phyloP scores from a whole-genome alignment of 2,797 vertebrate genomes.

The Sebastes nivosus region DNA sequence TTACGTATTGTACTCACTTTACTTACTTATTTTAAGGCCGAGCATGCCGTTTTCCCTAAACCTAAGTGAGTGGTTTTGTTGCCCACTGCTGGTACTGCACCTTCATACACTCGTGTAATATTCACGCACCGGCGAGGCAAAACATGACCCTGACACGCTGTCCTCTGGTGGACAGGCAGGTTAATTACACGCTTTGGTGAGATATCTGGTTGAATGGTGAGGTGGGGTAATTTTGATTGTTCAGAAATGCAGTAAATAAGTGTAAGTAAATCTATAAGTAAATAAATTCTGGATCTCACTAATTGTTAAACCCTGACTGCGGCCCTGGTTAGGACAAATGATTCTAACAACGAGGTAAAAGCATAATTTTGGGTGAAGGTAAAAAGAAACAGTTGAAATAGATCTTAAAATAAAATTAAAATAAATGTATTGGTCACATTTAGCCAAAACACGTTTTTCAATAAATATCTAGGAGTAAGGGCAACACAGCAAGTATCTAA shows the following conservation, averaged over 20 bases:
- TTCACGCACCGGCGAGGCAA: neutral
- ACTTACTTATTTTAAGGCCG: no score
- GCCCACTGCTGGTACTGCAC: no score
- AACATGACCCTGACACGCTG: neutral
- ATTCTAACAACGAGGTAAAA: rapidly evolving
- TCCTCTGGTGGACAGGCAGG: no score
- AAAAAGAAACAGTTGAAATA: neutral
- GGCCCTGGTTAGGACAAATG: neutral
- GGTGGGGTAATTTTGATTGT: no score
- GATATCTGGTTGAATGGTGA: no score
- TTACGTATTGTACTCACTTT: rapidly evolving
- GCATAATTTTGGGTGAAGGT: neutral
- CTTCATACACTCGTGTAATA: neutral
- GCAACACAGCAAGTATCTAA: neutral
- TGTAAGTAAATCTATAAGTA: no score
- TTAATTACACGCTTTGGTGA: neutral
- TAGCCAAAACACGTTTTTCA: neutral
- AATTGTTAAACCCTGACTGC: neutral
- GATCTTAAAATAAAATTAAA: neutral
- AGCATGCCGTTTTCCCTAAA: rapidly evolving
- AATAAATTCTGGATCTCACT: no score
- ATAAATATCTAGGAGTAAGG: neutral
- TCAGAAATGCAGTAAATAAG: neutral
- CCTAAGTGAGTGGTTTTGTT: no score
- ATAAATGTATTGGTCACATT: neutral